Percentiles rank a stretch among this genome's conserved stretches.
These are phyloP conservation scores for Cryptotis parvus DNA, from an alignment of 2,113 vertebrate genomes.

Conservation along the genomic window DNA sequence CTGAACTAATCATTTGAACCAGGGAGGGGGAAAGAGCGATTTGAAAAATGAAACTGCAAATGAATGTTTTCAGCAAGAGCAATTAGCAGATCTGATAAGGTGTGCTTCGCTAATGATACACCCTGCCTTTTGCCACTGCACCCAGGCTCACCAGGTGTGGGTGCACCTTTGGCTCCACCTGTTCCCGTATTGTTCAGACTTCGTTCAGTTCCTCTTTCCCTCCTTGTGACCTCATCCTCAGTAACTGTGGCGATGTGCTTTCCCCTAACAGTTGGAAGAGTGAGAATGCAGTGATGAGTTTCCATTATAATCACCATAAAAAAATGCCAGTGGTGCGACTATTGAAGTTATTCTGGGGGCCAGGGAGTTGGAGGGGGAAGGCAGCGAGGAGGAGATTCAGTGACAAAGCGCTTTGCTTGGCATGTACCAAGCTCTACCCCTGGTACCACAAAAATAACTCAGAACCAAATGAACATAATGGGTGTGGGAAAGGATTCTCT, in stretches of 20 bases:
- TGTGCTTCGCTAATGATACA: background rate
- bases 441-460: too few species aligned
- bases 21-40: slow-evolving; percentile 13
- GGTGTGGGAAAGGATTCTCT: too few species aligned
- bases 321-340: background rate
- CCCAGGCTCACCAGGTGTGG: background rate
- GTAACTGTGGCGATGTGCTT: background rate
- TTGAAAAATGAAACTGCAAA: slow-evolving; percentile 60
- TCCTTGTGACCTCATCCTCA: background rate
- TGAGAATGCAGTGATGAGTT: slow-evolving; percentile 5
- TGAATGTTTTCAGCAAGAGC: slow-evolving; percentile 43
- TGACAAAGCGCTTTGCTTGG: too few species aligned
- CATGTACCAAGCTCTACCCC: too few species aligned
- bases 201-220: background rate
- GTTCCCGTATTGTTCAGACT: background rate
- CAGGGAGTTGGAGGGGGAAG: too few species aligned
- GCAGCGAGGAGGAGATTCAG: too few species aligned
- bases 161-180: background rate
- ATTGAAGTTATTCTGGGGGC: background rate
- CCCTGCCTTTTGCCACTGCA: background rate
- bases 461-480: too few species aligned
- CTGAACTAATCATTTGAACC: slow-evolving; percentile 29
- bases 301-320: background rate
- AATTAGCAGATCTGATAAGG: background rate
- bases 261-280: background rate